A percentile compares a stretch with the other conserved stretches of the same genome.
phyloP scores from a whole-genome alignment of 2,113 vertebrate species.

The Oxyura jamaicensis region DNA sequence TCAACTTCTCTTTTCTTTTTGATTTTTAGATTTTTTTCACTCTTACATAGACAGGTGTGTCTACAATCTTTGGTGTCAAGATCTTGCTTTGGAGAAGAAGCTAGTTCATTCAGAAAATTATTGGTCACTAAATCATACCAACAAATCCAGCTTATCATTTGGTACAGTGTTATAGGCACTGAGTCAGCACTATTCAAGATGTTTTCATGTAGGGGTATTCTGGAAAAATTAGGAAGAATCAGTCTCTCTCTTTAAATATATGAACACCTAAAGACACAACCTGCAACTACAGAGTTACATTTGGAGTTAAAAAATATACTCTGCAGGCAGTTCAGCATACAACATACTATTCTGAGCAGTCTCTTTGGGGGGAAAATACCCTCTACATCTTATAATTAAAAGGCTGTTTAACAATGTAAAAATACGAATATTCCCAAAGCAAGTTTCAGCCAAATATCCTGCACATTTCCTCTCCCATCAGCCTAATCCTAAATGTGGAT shows the following conservation, averaged over 20 bases:
- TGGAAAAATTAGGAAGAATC: constrained; percentile 24
- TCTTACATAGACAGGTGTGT: neutral
- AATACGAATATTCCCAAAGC: constrained; percentile 64
- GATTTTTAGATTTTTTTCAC: neutral
- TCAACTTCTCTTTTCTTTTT: neutral
- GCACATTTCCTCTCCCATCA: constrained; percentile 35
- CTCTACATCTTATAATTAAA: constrained; percentile 40
- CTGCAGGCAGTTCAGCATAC: neutral
- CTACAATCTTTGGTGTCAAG: neutral
- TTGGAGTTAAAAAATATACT: neutral
- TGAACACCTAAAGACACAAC: constrained; percentile 22
- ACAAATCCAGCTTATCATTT: neutral
- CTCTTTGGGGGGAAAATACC: constrained; percentile 24
- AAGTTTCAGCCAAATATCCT: constrained; percentile 56
- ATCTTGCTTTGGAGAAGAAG: neutral
- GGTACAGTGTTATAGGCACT: neutral
- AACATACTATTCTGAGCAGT: neutral
- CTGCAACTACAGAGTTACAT: neutral
- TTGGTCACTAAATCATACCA: neutral
- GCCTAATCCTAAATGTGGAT: constrained; percentile 65
- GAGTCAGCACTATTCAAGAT: constrained; percentile 32
- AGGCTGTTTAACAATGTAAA: constrained; percentile 43
- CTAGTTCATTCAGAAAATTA: neutral
- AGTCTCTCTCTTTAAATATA: constrained; percentile 1
- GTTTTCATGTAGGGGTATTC: neutral